phyloP scores from a whole-genome alignment of 1,140 invertebrate species.

The Oryzaephilus surinamensis region DNA sequence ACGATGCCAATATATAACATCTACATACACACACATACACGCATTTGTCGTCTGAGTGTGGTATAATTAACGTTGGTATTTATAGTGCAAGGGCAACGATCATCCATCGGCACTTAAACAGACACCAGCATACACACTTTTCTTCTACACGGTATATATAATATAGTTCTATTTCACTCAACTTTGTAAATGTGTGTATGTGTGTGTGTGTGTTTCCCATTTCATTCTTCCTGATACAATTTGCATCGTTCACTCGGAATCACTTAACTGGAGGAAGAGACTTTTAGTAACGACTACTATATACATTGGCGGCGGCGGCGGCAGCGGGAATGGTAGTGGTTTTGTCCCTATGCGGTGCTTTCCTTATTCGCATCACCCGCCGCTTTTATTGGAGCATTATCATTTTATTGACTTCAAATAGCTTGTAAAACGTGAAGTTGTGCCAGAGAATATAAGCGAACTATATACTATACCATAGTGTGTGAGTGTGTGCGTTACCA shows the following conservation, averaged over 20 bases:
- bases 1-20: constrained; percentile 27
- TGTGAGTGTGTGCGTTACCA: too few species aligned
- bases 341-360: constrained; percentile 22
- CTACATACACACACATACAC: too few species aligned
- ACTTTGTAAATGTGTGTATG: too few species aligned
- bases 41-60: constrained; percentile 28
- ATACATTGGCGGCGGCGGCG: too few species aligned
- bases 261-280: constrained; percentile 30
- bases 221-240: constrained; percentile 35
- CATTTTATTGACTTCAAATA: constrained; percentile 41
- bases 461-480: too few species aligned
- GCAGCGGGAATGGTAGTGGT: constrained; percentile 6
- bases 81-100: constrained; percentile 31
- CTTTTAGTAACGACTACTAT: too few species aligned
- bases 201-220: too few species aligned
- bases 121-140: too few species aligned
- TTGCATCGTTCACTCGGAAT: constrained; percentile 37
- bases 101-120: too few species aligned
- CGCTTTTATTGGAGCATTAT: constrained; percentile 40
- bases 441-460: constrained; percentile 24
- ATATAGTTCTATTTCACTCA: too few species aligned
- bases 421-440: constrained; percentile 38
- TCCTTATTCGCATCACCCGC: too few species aligned
- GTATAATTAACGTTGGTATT: constrained; percentile 31
- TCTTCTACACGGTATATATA: too few species aligned